Conservation (phyloP, 1,140 invertebrate species). For the Luehdorfia chinensis region DNA sequence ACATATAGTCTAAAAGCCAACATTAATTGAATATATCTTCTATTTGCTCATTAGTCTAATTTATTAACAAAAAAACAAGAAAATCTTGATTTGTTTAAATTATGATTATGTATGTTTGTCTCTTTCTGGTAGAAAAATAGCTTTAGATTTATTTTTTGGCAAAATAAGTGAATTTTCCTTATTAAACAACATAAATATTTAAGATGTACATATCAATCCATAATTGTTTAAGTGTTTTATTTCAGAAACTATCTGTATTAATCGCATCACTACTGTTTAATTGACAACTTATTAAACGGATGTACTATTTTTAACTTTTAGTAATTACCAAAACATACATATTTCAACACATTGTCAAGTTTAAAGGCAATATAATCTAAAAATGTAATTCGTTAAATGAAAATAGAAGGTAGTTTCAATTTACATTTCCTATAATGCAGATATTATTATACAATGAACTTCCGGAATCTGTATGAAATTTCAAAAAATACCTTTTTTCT, state of each 20-base stretch:
- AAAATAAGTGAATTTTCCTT: not conserved
- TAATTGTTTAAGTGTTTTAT: too few species aligned
- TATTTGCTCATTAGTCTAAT: conserved; percentile 54
- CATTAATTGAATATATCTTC: conserved; percentile 55
- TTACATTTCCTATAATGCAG: not conserved
- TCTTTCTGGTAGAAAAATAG: too few species aligned
- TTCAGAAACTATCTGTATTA: too few species aligned
- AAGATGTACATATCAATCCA: too few species aligned
- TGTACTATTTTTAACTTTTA: not conserved
- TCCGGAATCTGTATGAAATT: not conserved
- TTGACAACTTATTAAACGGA: not conserved
- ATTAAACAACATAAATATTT: too few species aligned
- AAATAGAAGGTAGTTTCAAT: not conserved
- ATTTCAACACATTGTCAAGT: not conserved
- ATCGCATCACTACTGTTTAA: not conserved
- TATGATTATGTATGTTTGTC: not conserved
- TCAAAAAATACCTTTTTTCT: conserved; percentile 5
- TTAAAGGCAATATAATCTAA: conserved; percentile 24
- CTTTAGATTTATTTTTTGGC: not conserved
- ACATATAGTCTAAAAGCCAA: conserved; percentile 72
- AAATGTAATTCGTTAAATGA: not conserved
- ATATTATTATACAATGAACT: too few species aligned
- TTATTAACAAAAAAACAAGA: too few species aligned
- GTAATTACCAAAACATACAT: not conserved
- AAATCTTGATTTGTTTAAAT: not conserved